Evolutionary conservation across 2,888 invertebrate genomes (phyloP), one percentile per base, ranked within the genome.

Genomic region (Epinotia nisella): DNA sequence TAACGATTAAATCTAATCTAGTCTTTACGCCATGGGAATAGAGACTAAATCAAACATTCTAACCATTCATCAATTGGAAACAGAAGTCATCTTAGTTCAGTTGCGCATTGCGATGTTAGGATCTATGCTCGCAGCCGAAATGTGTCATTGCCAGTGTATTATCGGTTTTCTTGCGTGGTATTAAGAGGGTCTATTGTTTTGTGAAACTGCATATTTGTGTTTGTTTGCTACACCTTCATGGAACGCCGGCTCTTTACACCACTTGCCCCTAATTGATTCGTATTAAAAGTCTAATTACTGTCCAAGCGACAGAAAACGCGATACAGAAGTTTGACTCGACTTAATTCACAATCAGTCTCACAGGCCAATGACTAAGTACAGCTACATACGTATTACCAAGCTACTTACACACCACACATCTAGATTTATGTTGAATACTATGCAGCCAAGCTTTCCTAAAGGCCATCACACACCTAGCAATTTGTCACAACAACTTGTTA

Each of bases 251-350:
- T 53, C 66, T 71, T 73, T 71, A 73, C 71, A 75, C 69, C 73
- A 74, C 74, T 74, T 78, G 76, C 71, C 74, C 41, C 64, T 83
- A 85, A 85, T 83, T 82, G 82, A 80, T 82, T 81, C 79, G 77
- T 79, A 78, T 80, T 81, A 81, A 79, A 74, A 72, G 49, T 69
- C 77, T 82, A 80, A 80, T 82, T 80, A 77, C 75, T 69, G 75
- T 70, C 51, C 15, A 35, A 55, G 10, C 17, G 1, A 53, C 53
- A 55, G 58, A 58, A 29, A 58, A 29, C 29, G 58, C 29, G 7
- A 7, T n/a, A 21, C 58, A 58, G 58, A 58, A 58, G 58, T 29
- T n/a, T 58, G 58, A 58, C 58, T 58, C 29, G 35, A 35, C 35
- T 35, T 0, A 9, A 35, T 35, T 35, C 35, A 35, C 35, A 35